phyloP scores from a whole-genome alignment of 1,140 invertebrate genomes.

The Neodiprion fabricii region DNA sequence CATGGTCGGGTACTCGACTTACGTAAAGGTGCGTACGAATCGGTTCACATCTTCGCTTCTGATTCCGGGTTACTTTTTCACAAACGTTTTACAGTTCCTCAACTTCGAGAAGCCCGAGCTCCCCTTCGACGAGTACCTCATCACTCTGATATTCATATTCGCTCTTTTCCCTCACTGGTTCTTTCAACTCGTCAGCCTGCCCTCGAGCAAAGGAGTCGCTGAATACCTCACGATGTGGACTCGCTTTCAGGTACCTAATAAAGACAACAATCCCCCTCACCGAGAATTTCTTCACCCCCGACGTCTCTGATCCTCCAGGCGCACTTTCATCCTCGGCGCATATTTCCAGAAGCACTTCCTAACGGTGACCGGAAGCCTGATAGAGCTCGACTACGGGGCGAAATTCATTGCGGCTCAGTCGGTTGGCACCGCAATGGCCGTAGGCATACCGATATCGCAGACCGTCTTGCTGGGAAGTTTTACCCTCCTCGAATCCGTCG shows the following conservation, averaged over 20 bases:
- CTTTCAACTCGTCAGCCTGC: background rate
- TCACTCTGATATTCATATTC: background rate
- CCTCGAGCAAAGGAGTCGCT: background rate
- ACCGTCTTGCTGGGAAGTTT: background rate
- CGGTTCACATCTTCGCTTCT: too few relatives aligned
- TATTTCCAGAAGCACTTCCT: background rate
- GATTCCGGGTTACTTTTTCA: too few relatives aligned
- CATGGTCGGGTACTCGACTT: too few relatives aligned
- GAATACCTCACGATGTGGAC: background rate
- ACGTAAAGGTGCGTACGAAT: too few relatives aligned
- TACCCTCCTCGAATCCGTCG: background rate
- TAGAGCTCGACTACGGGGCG: background rate
- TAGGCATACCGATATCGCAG: background rate
- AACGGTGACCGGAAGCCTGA: background rate
- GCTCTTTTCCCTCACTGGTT: background rate
- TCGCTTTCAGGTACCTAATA: background rate
- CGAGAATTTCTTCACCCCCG: background rate
- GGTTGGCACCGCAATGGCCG: background rate
- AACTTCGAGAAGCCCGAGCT: background rate
- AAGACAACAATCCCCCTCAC: too few relatives aligned
- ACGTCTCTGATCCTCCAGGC: background rate
- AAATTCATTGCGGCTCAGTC: background rate
- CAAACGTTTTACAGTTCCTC: background rate
- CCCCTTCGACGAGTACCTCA: background rate
- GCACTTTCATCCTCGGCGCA: background rate